Evolutionary conservation across 1,140 invertebrate species (phyloP).

Genomic region (Goniozus legneri): DNA sequence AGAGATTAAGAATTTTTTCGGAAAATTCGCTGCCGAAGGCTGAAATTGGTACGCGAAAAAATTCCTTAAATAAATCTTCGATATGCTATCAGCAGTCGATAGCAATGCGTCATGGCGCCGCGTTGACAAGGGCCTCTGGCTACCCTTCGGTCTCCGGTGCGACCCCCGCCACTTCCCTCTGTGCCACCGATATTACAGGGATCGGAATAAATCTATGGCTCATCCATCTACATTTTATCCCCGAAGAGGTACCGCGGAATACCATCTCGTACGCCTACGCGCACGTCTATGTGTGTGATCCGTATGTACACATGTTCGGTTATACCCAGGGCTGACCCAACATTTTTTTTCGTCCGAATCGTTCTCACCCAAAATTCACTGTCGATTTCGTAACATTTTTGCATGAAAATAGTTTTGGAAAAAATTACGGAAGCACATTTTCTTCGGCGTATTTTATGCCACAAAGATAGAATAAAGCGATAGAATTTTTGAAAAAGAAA

Average conservation of each 20-base stretch:
- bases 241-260: slow-evolving; percentile 15
- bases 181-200: slow-evolving; percentile 40
- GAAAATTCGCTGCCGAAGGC: too few relatives aligned
- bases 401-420: too few relatives aligned
- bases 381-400: background rate
- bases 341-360: background rate
- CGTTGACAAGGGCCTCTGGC: slow-evolving; percentile 43
- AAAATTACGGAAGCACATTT: too few relatives aligned
- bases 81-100: slow-evolving; percentile 45
- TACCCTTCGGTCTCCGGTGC: slow-evolving; percentile 28
- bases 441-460: too few relatives aligned
- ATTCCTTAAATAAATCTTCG: slow-evolving; percentile 43
- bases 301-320: background rate
- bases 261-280: slow-evolving; percentile 12
- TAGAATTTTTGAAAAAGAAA: too few relatives aligned
- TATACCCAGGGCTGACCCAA: too few relatives aligned
- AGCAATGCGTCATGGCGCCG: slow-evolving; percentile 41
- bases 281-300: background rate
- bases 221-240: slow-evolving; percentile 51
- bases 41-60: too few relatives aligned
- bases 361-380: background rate
- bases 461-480: too few relatives aligned
- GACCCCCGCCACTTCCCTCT: slow-evolving; percentile 22
- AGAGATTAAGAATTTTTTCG: too few relatives aligned
- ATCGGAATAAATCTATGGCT: slow-evolving; percentile 47